Evolutionary conservation across 2,888 invertebrate species (phyloP), one percentile per base, ranked within the genome.

Genomic region (Platycheirus rosarum): DNA sequence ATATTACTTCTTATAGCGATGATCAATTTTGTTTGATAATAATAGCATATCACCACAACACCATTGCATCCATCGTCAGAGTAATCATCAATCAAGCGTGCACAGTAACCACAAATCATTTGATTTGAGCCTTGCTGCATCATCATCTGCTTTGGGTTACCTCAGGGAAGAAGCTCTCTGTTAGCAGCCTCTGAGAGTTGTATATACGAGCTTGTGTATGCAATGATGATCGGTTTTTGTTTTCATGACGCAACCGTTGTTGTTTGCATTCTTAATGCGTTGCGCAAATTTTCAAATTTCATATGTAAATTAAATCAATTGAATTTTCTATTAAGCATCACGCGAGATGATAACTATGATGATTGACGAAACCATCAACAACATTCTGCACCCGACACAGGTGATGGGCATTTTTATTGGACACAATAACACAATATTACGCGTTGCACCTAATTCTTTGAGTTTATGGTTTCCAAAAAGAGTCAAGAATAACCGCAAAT

Each of bases 251-350:
- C 48, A 13, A 18, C 65, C 35, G 60, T 62, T 55, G 78, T 68
- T 78, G 73, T 73, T 78, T 78, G 68, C 62, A 68, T 68, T 51
- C 66, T 71, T 71, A 78, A 71, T 66, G 62, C 42, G 53, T 53
- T 79, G 78, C 62, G 71, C 66, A 73, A 44, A 73, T 73, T 73
- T 60, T 55, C 55, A 63, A 69, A 79, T 79, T 79, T 57, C 42
- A 63, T 69, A 79, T 69, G 74, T 35, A 79, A 79, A 79, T 74
- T 46, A 44, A 79, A 65, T 79, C 79, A 74, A 69, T 74, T 79
- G 46, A 68, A 73, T 78, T 66, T 71, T 66, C 60, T 65, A 68
- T 44, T 35, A 40, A 35, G 32, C 37, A 57, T 5, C 11, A 53
- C n/a, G 26, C 20, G 26, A 18, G 49, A 14, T 9, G 18, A 44